Evolutionary conservation across 2,113 vertebrate species (phyloP).

Genomic region (Muscicapa adusta): DNA sequence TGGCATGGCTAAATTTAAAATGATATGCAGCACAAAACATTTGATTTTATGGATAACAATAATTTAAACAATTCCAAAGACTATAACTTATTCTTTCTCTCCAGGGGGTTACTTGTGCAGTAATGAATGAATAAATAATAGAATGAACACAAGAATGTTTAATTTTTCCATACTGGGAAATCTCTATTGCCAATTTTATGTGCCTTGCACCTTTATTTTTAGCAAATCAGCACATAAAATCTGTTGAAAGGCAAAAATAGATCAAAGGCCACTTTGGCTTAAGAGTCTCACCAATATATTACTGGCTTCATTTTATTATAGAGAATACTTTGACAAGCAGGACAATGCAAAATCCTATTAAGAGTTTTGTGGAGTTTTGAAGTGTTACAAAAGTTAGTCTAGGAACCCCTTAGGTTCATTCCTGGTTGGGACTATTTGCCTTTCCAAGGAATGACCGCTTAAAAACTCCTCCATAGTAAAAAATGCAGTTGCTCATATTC

Average conservation of each 20-base stretch:
- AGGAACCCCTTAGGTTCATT: not conserved
- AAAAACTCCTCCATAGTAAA: not conserved
- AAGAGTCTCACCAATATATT: not conserved
- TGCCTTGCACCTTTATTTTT: not conserved
- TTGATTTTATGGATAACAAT: not conserved
- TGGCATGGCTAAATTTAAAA: not conserved
- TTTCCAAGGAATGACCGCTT: not conserved
- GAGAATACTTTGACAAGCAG: not conserved
- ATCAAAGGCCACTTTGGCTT: not conserved
- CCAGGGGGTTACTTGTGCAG: not conserved
- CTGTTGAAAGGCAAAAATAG: not conserved
- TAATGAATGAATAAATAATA: not conserved
- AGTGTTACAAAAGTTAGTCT: not conserved
- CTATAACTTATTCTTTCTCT: not conserved
- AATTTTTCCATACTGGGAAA: not conserved
- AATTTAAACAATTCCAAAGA: not conserved
- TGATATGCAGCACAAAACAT: not conserved
- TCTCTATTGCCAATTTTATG: not conserved
- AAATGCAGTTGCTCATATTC: not conserved
- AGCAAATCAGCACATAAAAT: not conserved
- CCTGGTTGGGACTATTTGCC: not conserved
- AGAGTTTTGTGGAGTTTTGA: conserved; percentile 5
- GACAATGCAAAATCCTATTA: not conserved
- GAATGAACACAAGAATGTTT: not conserved
- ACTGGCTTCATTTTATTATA: not conserved